Percentiles rank a stretch among this genome's conserved stretches.
Conservation (phyloP, 2,888 invertebrate species). For the Caenorhabditis imperialis region DNA sequence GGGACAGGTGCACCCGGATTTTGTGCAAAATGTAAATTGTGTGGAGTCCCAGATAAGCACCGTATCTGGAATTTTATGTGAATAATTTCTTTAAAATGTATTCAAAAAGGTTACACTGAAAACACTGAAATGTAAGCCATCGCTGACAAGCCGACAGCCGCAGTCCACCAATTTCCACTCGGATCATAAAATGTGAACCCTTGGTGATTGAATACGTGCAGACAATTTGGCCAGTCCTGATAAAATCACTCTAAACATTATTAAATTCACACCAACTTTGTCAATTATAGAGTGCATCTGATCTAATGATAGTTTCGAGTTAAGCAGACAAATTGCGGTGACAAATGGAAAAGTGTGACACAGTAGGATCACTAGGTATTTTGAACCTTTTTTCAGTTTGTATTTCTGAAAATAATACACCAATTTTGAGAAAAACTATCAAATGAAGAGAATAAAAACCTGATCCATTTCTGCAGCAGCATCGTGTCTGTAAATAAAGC, state of each 20-base stretch:
- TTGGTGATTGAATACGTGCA: conserved; percentile 5
- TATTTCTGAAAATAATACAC: conserved; percentile 16
- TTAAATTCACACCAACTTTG: conserved; percentile 1
- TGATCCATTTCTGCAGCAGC: conserved; percentile 14
- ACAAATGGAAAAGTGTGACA: conserved; percentile 39
- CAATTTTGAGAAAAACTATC: not conserved
- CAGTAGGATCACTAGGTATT: conserved; percentile 11
- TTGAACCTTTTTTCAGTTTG: not conserved
- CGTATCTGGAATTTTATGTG: conserved; percentile 17
- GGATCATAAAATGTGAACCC: conserved; percentile 30
- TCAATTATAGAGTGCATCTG: not conserved
- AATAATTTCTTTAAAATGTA: not conserved
- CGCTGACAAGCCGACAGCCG: conserved; percentile 4
- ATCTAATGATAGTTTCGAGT: conserved; percentile 4
- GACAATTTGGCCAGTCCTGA: conserved; percentile 22
- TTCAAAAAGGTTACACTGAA: conserved; percentile 15
- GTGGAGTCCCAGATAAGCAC: conserved; percentile 11
- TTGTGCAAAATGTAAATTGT: conserved; percentile 26
- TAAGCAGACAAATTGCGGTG: conserved; percentile 14
- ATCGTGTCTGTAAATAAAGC: conserved; percentile 41
- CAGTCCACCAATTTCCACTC: conserved; percentile 14
- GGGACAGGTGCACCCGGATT: conserved; percentile 14
- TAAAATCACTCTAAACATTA: too few species aligned
- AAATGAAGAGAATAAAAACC: not conserved
- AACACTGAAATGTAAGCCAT: conserved; percentile 33